Evolutionary conservation across 2,113 vertebrate species (phyloP), one percentile per base, ranked within the genome.

Genomic region (Notarius quadriscutis): DNA sequence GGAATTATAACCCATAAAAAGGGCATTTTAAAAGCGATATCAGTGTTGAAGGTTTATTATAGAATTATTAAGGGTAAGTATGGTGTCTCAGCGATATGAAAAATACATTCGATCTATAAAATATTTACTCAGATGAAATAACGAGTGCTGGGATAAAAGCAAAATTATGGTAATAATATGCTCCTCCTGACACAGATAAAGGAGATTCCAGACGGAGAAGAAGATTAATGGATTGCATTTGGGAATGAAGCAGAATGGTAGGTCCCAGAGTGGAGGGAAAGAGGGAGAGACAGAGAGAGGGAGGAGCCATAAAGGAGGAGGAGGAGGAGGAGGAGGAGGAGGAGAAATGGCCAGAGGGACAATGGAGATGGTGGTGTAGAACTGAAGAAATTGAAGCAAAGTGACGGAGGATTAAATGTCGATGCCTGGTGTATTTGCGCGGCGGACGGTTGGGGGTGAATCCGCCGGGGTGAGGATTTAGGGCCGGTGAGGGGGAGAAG

Each of bases 381-480:
- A 57, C 69, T 27, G 48, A 22, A 58, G 53, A 71, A 15, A 65
- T 27, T 8, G n/a, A 72, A 83, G 88, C 83, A 87, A 89, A 89
- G 86, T 83, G 86, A 84, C 22, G 27, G 77, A 81, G 80, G 88
- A 90, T 90, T 89, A 87, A 41, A 90, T 89, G 86, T 50, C 57
- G 71, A 62, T 34, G 88, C 50, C 87, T 84, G 80, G 88, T 71
- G 69, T 86, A 65, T 87, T 86, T 90, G 86, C 60, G 48, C 1
- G 81, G 58, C 57, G n/a, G 84, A 81, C 53, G 48, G 86, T 62
- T 83, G 84, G 86, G 81, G 81, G 81, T 81, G 79, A 81, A 81
- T 60, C 41, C 12, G 81, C 58, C 53, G 78, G 78, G 50, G 83
- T 83, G 79, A 69, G 53, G 80, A 34, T 67, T 57, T 85, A 81